Evolutionary conservation across 1,140 invertebrate genomes (phyloP), one percentile per base, ranked within the genome.

Genomic region (Littorina saxatilis): DNA sequence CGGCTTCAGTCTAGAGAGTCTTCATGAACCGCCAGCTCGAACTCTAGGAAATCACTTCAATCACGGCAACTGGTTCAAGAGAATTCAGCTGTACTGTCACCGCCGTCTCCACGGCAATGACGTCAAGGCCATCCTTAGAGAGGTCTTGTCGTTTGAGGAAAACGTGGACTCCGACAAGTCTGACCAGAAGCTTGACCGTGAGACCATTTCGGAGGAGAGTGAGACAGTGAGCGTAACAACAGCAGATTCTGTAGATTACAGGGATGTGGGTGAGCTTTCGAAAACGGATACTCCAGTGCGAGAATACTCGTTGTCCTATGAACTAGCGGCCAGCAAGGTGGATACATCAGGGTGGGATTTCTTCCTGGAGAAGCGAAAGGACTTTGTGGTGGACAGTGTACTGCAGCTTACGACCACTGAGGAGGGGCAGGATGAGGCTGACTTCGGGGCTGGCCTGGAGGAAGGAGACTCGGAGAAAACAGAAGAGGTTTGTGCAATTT

Each of bases 301-400:
- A 66, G 88, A 91, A 55, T 87, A 90, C 70, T 87, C 88, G 43
- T 83, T 90, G 13, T 86, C 86, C 58, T 89, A 86, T 80, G 88
- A 90, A 80, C 83, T 91, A 66, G 88, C 88, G n/a, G 77, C 85
- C 23, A 88, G 86, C 85, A 86, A 90, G 72, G 83, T 89, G 27
- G 87, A 90, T 78, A 84, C 84, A 37, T 85, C 87, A 79, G 88
- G 90, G 3, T 91, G 90, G 90, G 88, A 90, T 50, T 90, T 90
- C 70, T 91, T 90, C 77, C 77, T 91, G 35, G 87, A 90, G 73
- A 79, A 89, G 15, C 81, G 88, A 29, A 87, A 88, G 72, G 86
- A 88, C 61, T 89, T 84, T 80, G 84, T 86, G 47, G 87, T 91
- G 73, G 73, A 88, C 58, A 88, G 86, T 68, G 87, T 90, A 29